Conservation (phyloP, 2,888 invertebrate species). For the Parelbella ahira region DNA sequence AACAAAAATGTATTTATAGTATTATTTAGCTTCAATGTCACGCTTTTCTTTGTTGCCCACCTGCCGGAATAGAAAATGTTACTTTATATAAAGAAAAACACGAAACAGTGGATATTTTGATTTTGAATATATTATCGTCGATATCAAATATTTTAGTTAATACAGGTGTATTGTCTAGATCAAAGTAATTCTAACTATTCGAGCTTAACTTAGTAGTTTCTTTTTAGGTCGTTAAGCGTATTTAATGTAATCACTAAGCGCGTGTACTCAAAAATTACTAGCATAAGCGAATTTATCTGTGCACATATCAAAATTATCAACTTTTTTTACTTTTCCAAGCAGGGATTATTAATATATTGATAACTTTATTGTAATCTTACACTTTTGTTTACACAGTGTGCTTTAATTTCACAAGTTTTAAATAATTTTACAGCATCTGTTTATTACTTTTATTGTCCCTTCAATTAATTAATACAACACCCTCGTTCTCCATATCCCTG, state of each 20-base stretch:
- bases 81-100: neutral
- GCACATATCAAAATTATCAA: conserved; percentile 27
- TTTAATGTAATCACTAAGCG: conserved; percentile 31
- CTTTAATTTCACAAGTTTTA: no score
- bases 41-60: conserved; percentile 2
- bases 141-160: conserved; percentile 29
- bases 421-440: no score
- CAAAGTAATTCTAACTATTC: conserved; percentile 32
- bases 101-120: neutral
- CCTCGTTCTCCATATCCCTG: no score
- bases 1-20: conserved; percentile 1
- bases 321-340: neutral
- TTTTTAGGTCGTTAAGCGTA: conserved; percentile 29
- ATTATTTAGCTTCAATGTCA: conserved; percentile 4
- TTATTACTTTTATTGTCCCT: no score
- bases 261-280: conserved; percentile 29
- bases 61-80: conserved; percentile 2
- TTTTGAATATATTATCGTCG: conserved; percentile 1
- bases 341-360: neutral
- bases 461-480: no score
- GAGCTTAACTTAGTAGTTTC: conserved; percentile 36
- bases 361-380: no score
- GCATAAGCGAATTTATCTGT: conserved; percentile 27
- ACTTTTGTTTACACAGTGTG: neutral
- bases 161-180: conserved; percentile 27